Base-by-base conservation (phyloP, 2,797 vertebrate genomes). In the Falco naumanni region DNA sequence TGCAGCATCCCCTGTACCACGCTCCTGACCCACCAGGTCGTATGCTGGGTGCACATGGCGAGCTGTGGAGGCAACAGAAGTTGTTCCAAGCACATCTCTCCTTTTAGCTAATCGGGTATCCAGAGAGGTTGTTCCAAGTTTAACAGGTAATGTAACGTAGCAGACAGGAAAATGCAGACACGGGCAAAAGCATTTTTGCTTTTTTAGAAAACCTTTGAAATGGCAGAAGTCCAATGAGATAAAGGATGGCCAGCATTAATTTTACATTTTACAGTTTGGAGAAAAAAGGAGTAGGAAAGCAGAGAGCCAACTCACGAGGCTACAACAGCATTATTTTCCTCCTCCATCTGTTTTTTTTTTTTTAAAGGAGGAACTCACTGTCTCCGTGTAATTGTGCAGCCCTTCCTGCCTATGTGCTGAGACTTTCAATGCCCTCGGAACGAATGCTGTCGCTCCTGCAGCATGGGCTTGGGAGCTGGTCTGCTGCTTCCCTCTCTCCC, bases 291-390 rank as follows among this genome's bases (percentile, higher is more conserved):
- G 53, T 2, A 16, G 54, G 9, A 66, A 28, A 3, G 8, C 41
- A 22, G 72, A 56, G 41, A 26, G n/a, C 0, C 18, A 1, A 7
- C 43, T 60, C 18, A 10, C 0, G 3, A 37, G 41, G 56, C 56
- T 31, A 18, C 0, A 0, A 5, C 64, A 72, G 29, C 50, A 17
- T 21, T 56, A 4, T 47, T 56, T 41, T 56, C 60, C 65, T 20
- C 29, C 22, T 65, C 50, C 25, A 3, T 16, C 45, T 33, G 39
- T 1, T 7, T 34, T 16, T 22, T n/a, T 71, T 15, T 57, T 34
- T 70, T 68, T 78, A 10, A 3, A 9, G 53, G 47, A 24, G 57
- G 34, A 43, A 39, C 57, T 54, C 1, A 0, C 63, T 10, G 24
- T 64, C 21, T 65, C 20, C 0, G 3, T 24, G 83, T 6, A n/a